phyloP scores from a whole-genome alignment of 2,888 invertebrate species.

The Keiferia lycopersicella region DNA sequence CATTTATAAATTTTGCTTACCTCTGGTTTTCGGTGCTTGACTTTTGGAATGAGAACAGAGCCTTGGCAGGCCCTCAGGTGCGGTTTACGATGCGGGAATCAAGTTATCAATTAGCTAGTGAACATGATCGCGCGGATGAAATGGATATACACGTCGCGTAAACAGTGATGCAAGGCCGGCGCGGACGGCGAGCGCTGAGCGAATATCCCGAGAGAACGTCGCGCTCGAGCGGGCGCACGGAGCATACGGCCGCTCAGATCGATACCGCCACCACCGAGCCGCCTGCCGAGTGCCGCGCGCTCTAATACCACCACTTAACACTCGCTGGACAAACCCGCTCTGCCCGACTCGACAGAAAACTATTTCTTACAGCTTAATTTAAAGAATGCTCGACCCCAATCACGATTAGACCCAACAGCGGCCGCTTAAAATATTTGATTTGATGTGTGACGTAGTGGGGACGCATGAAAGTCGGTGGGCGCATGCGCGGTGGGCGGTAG shows the following conservation, averaged over 20 bases:
- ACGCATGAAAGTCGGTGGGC: conserved; percentile 57
- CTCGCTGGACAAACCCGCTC: conserved; percentile 43
- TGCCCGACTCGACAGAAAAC: conserved; percentile 37
- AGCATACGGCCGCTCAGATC: conserved; percentile 59
- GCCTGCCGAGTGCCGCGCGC: conserved; percentile 66
- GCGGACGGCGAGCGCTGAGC: conserved; percentile 75
- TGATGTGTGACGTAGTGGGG: conserved; percentile 67
- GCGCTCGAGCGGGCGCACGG: conserved; percentile 69
- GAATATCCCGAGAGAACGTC: conserved; percentile 75
- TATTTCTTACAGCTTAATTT: conserved; percentile 7
- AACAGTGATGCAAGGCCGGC: conserved; percentile 76
- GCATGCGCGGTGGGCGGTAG: conserved; percentile 70
- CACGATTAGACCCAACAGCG: not conserved
- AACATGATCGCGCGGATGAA: conserved; percentile 71
- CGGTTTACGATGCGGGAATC: conserved; percentile 55
- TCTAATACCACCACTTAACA: conserved; percentile 56
- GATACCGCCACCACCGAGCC: conserved; percentile 54
- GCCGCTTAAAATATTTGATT: conserved; percentile 46
- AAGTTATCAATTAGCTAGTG: conserved; percentile 68
- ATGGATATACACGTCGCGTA: conserved; percentile 66
- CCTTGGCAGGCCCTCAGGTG: conserved; percentile 45
- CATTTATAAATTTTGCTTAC: conserved; percentile 37
- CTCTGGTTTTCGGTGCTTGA: conserved; percentile 43
- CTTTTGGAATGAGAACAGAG: conserved; percentile 48
- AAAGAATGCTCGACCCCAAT: not conserved